Conservation (phyloP, 2,888 invertebrate species). For the Heliothis peltigera region DNA sequence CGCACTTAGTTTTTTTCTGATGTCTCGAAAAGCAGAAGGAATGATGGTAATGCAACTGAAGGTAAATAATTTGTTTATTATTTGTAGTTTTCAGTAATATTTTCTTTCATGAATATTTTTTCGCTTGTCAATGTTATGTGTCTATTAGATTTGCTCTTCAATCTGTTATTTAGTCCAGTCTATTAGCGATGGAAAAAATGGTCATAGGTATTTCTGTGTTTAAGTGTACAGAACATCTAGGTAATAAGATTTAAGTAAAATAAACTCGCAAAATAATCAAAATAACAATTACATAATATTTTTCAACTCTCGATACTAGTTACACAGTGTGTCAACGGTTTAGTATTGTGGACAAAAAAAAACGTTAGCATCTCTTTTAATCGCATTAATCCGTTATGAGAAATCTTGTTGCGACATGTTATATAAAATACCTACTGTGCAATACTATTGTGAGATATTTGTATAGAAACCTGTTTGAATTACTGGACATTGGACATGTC, state of each 20-base stretch:
- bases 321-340: slow-evolving; percentile 51
- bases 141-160: slow-evolving; percentile 4
- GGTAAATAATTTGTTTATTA: slow-evolving; percentile 69
- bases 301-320: slow-evolving; percentile 18
- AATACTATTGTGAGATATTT: slow-evolving; percentile 37
- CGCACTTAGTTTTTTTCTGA: slow-evolving; percentile 75
- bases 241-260: slow-evolving; percentile 7
- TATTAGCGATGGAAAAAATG: background rate
- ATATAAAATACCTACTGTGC: slow-evolving; percentile 28
- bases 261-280: background rate
- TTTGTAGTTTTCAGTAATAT: background rate
- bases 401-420: slow-evolving; percentile 27
- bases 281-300: slow-evolving; percentile 37
- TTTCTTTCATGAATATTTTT: background rate
- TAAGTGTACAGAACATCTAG: slow-evolving; percentile 16
- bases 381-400: slow-evolving; percentile 14
- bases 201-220: background rate
- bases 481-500: slow-evolving; percentile 22
- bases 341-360: slow-evolving; percentile 43
- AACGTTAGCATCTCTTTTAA: slow-evolving; percentile 5
- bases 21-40: slow-evolving; percentile 84
- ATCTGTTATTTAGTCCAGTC: background rate
- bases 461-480: slow-evolving; percentile 46
- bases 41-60: slow-evolving; percentile 86
- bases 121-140: background rate